Percentiles rank a stretch among this genome's conserved stretches.
These are phyloP conservation scores for Morus bassanus DNA, from an alignment of 2,797 vertebrate genomes.

Conservation along the genomic window DNA sequence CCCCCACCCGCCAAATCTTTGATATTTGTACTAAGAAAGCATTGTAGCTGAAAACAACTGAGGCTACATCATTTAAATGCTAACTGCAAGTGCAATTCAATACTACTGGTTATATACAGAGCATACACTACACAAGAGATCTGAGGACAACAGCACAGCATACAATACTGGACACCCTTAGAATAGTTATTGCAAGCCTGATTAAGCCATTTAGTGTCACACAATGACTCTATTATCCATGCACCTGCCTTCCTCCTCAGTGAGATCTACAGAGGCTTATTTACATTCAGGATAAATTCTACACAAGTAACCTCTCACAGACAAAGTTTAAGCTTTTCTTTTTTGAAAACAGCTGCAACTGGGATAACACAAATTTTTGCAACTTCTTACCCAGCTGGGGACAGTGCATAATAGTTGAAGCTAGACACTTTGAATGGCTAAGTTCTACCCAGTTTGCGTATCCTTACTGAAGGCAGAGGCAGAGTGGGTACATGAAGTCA, in stretches of 20 bases:
- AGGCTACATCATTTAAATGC: conserved; percentile 52
- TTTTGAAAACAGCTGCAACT: conserved; percentile 28
- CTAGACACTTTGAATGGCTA: background rate
- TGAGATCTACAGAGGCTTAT: background rate
- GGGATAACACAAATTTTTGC: background rate
- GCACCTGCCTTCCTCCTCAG: conserved; percentile 14
- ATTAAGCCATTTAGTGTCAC: conserved; percentile 15
- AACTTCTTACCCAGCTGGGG: background rate
- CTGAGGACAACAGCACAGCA: conserved; percentile 9
- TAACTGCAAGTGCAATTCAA: conserved; percentile 54
- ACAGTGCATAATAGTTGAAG: background rate
- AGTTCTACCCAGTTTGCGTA: background rate
- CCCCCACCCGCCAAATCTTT: background rate
- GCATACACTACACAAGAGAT: conserved; percentile 16
- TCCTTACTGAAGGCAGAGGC: background rate
- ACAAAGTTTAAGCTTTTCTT: background rate
- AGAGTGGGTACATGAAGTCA: background rate
- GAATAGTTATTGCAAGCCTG: conserved; percentile 5
- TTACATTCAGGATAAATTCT: conserved; percentile 22
- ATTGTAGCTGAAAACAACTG: conserved; percentile 3
- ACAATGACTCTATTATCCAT: conserved; percentile 11
- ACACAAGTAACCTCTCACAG: background rate
- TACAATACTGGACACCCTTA: conserved; percentile 7
- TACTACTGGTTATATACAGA: conserved; percentile 38
- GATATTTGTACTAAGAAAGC: background rate